Evolutionary conservation across 2,113 vertebrate genomes (phyloP).

Genomic region (Glaucidium brasilianum): DNA sequence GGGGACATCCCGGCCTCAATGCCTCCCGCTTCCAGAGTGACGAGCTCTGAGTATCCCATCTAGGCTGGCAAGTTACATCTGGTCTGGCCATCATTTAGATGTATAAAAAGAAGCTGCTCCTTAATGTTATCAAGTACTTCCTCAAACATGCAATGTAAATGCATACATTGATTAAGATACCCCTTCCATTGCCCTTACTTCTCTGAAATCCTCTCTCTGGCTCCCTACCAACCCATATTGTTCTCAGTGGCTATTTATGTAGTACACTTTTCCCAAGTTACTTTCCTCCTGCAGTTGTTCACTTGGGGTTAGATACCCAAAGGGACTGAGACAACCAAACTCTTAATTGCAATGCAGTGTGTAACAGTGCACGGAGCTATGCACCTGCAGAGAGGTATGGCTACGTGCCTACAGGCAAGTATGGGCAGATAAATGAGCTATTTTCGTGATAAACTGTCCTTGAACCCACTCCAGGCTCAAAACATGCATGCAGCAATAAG

Average conservation of each 20-base stretch:
- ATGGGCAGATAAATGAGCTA: not conserved
- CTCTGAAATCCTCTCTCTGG: not conserved
- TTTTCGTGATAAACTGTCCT: not conserved
- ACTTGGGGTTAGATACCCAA: not conserved
- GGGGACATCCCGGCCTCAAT: accelerated
- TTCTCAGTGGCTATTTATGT: not conserved
- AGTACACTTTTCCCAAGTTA: not conserved
- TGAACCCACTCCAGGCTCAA: not conserved
- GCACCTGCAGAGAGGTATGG: not conserved
- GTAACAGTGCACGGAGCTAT: not conserved
- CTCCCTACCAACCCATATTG: accelerated
- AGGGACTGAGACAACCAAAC: not conserved
- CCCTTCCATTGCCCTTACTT: not conserved
- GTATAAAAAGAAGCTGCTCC: not conserved
- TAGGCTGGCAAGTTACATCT: not conserved
- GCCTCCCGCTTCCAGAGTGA: accelerated
- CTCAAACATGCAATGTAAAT: not conserved
- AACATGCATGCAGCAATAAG: not conserved
- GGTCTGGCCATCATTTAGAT: not conserved
- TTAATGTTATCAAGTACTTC: not conserved
- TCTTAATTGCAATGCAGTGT: not conserved
- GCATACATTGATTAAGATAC: accelerated
- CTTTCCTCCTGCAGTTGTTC: not conserved
- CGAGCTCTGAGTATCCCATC: not conserved
- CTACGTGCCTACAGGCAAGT: accelerated